Evolutionary conservation across 2,888 invertebrate genomes (phyloP), one percentile per base, ranked within the genome.

Genomic region (Caenorhabditis wallacei): DNA sequence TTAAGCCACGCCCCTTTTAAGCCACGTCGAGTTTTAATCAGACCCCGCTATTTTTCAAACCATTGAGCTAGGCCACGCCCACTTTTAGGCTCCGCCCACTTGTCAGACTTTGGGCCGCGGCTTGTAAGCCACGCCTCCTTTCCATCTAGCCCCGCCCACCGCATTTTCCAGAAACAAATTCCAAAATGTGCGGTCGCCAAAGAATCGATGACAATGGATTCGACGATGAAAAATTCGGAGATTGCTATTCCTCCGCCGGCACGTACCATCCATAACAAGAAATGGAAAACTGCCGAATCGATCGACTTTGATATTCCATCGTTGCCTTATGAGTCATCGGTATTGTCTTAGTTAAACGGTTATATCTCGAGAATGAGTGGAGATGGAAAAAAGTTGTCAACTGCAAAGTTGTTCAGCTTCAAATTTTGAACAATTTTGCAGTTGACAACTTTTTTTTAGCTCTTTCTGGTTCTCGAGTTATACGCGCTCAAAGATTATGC

Each of bases 251-350:
- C 30, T 18, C 18, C 7, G 3, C 18, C 46, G 2, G 18, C 11
- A 8, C 57, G 56, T 26, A n/a, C 2, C 20, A 56, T 56, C 13
- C 30, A 40, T 43, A 74, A 64, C 20, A 64, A 64, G 43, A 10
- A 64, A 7, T n/a, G 35, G 7, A 2, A 22, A 16, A 20, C 22
- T 13, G 64, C 64, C 46, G 71, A 72, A 40, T 30, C 35, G 5
- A 59, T 72, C 26, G 74, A 74, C 24, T 74, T 74, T 16, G 66
- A 74, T n/a, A 40, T 64, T 8, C 64, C 74, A 1, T 63, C 74
- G 35, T 37, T 74, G 74, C 4, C 43, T 13, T 64, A 64, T 35
- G 74, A 74, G 48, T 35, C 16, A 5, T 74, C 74, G 64, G 74
- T 74, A 16, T n/a, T n/a, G n/a, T n/a, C n/a, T n/a, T n/a, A n/a